Evolutionary conservation across 2,797 vertebrate genomes (phyloP), one percentile per base, ranked within the genome.

Genomic region (Harpagifer antarcticus): DNA sequence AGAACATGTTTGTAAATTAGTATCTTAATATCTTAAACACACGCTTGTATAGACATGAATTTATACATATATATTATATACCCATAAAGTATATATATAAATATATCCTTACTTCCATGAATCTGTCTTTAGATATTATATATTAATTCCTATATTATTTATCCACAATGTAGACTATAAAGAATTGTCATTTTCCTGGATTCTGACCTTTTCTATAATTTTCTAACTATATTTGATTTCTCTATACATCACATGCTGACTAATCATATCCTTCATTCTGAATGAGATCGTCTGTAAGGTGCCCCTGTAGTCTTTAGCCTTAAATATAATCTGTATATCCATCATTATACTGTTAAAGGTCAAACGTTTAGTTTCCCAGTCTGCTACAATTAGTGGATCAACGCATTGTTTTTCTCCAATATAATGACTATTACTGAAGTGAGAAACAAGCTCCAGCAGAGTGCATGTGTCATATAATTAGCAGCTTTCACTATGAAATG

Each of bases 161-260:
- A 45, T 17, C 23, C 15, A 45, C 16, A 9, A 1, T 20, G n/a
- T 23, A 23, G 9, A 16, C 14, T 14, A 50, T 20, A 37, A 56
- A 68, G 14, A 56, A 44, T 59, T 4, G 6, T 13, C 3, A 33
- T 55, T 31, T 12, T 45, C 23, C 2, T 68, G 43, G 42, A 56
- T 6, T 42, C 15, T 9, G 52, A 10, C 44, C 23, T 31, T 49
- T 37, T 1, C 42, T 9, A 61, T 31, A 2, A 44, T 27, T 45
- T 20, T 19, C 17, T 17, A 12, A 17, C 14, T 37, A 40, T 17
- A 17, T 48, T 33, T 2, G 7, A 13, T 17, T 65, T 52, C 0
- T 20, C 2, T 10, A 49, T 40, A 40, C n/a, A 54, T 62, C 52
- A 40, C 59, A 72, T 44, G 23, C 45, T 20, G 16, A 59, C 66